Evolutionary conservation across 2,888 invertebrate genomes (phyloP).

Genomic region (Chymomyza procnemis): DNA sequence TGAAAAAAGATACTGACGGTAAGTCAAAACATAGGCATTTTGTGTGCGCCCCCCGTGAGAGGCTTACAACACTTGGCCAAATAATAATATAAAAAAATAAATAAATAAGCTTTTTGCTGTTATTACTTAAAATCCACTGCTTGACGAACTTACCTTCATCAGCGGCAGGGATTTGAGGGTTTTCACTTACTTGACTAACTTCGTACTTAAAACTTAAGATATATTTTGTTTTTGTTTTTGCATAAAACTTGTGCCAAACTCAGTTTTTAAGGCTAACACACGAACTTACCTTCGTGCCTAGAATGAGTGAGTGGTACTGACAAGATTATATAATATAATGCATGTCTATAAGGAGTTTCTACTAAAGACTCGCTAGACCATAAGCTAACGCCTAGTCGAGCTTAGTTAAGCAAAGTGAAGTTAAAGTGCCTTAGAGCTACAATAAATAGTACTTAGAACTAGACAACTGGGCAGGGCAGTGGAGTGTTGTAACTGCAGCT

Average conservation of each 20-base stretch:
- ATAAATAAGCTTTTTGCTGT: background rate
- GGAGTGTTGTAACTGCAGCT: conserved; percentile 13
- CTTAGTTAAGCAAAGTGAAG: conserved; percentile 42
- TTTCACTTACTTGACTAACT: background rate
- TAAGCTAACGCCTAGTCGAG: conserved; percentile 52
- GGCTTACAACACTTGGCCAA: conserved; percentile 44
- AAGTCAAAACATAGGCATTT: conserved; percentile 62
- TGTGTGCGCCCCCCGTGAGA: conserved; percentile 29
- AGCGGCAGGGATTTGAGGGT: conserved; percentile 9
- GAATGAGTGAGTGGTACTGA: conserved; percentile 15
- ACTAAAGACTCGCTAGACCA: conserved; percentile 59
- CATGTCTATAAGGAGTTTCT: background rate
- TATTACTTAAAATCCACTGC: conserved; percentile 58
- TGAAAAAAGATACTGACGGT: conserved; percentile 71
- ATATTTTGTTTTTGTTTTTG: too few species aligned
- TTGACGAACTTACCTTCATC: conserved; percentile 69
- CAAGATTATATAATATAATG: conserved; percentile 47
- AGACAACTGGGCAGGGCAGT: conserved; percentile 23
- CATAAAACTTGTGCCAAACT: conserved; percentile 29
- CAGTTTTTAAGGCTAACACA: conserved; percentile 46
- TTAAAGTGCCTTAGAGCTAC: conserved; percentile 41
- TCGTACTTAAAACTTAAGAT: conserved; percentile 10
- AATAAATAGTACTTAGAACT: conserved; percentile 60
- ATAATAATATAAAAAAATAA: conserved; percentile 26
- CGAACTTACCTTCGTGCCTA: conserved; percentile 70